phyloP scores from a whole-genome alignment of 2,113 vertebrate genomes.

The Naja naja region DNA sequence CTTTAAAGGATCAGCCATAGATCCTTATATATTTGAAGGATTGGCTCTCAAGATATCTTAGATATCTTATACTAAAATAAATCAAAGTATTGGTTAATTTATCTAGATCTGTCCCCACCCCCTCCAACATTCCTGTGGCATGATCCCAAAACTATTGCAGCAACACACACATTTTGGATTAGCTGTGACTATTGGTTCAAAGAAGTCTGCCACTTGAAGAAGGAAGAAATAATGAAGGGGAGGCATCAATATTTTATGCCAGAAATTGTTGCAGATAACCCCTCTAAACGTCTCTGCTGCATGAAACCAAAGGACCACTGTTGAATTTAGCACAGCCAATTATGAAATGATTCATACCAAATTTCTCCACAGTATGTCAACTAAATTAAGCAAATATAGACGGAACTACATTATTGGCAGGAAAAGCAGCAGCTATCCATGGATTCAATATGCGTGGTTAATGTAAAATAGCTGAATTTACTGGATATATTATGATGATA shows the following conservation, averaged over 20 bases:
- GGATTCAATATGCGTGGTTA: constrained; percentile 29
- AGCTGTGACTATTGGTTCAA: constrained; percentile 23
- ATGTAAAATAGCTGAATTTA: constrained; percentile 9
- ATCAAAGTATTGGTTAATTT: background rate
- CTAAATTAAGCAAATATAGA: constrained; percentile 26
- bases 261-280: background rate
- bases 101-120: background rate
- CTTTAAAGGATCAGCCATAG: constrained; percentile 32
- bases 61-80: constrained; percentile 17
- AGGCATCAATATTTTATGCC: background rate
- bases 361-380: constrained; percentile 19
- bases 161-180: constrained; percentile 20
- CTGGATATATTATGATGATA: constrained; percentile 5
- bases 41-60: constrained; percentile 7
- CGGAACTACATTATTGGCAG: constrained; percentile 32
- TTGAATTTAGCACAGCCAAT: constrained; percentile 18
- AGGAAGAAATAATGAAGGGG: background rate
- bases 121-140: background rate
- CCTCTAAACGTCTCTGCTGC: background rate
- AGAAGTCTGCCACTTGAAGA: constrained; percentile 4
- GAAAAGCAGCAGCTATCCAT: background rate
- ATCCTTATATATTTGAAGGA: constrained; percentile 19
- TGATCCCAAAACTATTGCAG: background rate
- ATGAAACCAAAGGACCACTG: constrained; percentile 16
- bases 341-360: constrained; percentile 13